Percentiles rank a stretch among this genome's conserved stretches.
These are phyloP conservation scores for Hirtodrosophila histrioides DNA, from an alignment of 2,888 invertebrate genomes.

Conservation along the genomic window DNA sequence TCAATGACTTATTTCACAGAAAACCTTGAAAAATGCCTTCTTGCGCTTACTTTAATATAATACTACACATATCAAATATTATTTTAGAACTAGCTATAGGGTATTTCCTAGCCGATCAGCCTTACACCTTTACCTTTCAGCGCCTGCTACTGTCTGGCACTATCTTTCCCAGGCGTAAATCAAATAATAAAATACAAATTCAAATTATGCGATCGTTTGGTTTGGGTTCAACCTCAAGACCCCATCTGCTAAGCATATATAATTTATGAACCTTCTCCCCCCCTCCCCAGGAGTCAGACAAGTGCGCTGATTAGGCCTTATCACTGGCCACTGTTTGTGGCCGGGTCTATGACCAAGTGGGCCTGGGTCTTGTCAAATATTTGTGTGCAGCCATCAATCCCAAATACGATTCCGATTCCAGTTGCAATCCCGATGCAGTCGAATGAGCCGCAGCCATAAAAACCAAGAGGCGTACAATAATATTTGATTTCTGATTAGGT, in stretches of 20 bases:
- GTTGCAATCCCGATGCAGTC: slow-evolving; percentile 27
- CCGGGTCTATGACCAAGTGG: slow-evolving; percentile 24
- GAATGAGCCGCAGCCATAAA: slow-evolving; percentile 65
- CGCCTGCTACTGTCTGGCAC: slow-evolving; percentile 9
- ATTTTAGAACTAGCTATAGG: background rate
- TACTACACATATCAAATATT: no score
- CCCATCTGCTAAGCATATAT: slow-evolving; percentile 33
- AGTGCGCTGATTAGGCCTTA: slow-evolving; percentile 67
- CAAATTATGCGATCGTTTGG: slow-evolving; percentile 39
- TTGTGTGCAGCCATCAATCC: slow-evolving; percentile 60
- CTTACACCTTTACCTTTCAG: background rate
- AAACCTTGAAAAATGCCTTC: no score
- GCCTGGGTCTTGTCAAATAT: slow-evolving; percentile 64
- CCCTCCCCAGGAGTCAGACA: slow-evolving; percentile 47
- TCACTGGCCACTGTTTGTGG: slow-evolving; percentile 52
- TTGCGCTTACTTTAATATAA: no score
- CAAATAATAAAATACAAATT: slow-evolving; percentile 66
- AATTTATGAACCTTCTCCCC: slow-evolving; percentile 49
- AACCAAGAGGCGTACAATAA: slow-evolving; percentile 58
- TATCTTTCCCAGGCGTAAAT: slow-evolving; percentile 49
- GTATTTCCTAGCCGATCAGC: background rate
- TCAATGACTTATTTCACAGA: no score
- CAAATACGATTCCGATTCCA: slow-evolving; percentile 3
- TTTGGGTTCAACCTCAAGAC: slow-evolving; percentile 30
- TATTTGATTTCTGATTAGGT: slow-evolving; percentile 73